A percentile compares a stretch with the other conserved stretches of the same genome.
These are phyloP conservation scores for Phasia obesa DNA, from an alignment of 2,888 invertebrate species.

Conservation along the genomic window DNA sequence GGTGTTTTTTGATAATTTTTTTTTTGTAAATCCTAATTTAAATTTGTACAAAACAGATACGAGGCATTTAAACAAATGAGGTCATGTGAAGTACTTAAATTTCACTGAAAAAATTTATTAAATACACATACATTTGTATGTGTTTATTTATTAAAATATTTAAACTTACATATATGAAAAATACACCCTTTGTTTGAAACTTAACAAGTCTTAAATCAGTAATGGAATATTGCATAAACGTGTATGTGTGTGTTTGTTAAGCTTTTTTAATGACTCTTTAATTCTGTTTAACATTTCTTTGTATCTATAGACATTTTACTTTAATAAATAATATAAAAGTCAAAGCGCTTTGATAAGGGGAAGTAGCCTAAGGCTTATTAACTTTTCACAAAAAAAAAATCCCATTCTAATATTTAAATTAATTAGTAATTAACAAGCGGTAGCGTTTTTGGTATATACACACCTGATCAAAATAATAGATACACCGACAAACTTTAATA, in stretches of 20 bases:
- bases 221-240: not conserved
- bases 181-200: slow-evolving; percentile 27
- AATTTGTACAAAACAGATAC: slow-evolving; percentile 21
- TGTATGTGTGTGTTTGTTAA: slow-evolving; percentile 14
- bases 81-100: slow-evolving; percentile 35
- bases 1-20: slow-evolving; percentile 39
- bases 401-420: no score
- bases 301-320: no score
- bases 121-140: not conserved
- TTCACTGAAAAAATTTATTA: not conserved
- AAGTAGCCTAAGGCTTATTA: no score
- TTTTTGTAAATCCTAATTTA: slow-evolving; percentile 1
- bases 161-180: not conserved
- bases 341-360: not conserved
- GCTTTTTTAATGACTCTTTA: slow-evolving; percentile 54
- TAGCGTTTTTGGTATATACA: no score
- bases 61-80: slow-evolving; percentile 48
- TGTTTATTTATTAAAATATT: not conserved
- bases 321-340: not conserved
- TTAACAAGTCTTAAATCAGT: not conserved
- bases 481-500: no score
- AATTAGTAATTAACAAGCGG: no score
- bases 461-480: no score
- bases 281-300: slow-evolving; percentile 45
- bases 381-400: no score